Evolutionary conservation across 2,888 invertebrate species (phyloP).

Genomic region (Leptopilina myrica): DNA sequence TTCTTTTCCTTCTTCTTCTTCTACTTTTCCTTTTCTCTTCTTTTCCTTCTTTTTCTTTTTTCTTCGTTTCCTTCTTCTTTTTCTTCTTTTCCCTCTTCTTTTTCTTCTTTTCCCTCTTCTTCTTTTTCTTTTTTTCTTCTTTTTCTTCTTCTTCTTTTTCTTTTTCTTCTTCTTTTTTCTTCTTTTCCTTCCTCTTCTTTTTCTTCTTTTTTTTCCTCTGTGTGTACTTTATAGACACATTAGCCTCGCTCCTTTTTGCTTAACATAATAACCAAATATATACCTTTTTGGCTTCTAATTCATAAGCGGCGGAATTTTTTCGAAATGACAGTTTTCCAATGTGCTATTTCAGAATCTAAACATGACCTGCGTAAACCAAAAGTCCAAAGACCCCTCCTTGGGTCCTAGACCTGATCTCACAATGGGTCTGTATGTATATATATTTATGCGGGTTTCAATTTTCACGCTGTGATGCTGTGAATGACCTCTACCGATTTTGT

Average conservation of each 20-base stretch:
- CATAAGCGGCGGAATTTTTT: background rate
- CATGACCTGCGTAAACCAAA: slow-evolving; percentile 29
- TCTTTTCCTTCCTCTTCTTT: too few relatives aligned
- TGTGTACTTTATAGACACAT: background rate
- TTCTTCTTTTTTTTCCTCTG: too few relatives aligned
- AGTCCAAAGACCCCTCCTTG: slow-evolving; percentile 10
- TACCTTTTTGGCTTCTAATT: background rate
- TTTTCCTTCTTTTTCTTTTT: too few relatives aligned
- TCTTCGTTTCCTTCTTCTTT: too few relatives aligned
- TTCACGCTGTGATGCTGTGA: slow-evolving; percentile 12
- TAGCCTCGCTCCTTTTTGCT: background rate
- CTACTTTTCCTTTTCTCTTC: too few relatives aligned
- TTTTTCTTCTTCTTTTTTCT: too few relatives aligned
- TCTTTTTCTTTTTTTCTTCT: too few relatives aligned
- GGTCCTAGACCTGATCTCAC: background rate
- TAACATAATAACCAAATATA: slow-evolving; percentile 1
- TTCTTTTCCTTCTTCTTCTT: too few relatives aligned
- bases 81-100: too few relatives aligned
- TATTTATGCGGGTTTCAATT: slow-evolving; percentile 1
- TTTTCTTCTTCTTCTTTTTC: too few relatives aligned
- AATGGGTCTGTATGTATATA: too few relatives aligned
- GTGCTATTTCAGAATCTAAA: background rate
- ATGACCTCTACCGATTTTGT: slow-evolving; percentile 17
- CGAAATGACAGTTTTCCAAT: background rate
- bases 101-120: too few relatives aligned